Evolutionary conservation across 2,888 invertebrate species (phyloP).

Genomic region (Drosophila histrio): DNA sequence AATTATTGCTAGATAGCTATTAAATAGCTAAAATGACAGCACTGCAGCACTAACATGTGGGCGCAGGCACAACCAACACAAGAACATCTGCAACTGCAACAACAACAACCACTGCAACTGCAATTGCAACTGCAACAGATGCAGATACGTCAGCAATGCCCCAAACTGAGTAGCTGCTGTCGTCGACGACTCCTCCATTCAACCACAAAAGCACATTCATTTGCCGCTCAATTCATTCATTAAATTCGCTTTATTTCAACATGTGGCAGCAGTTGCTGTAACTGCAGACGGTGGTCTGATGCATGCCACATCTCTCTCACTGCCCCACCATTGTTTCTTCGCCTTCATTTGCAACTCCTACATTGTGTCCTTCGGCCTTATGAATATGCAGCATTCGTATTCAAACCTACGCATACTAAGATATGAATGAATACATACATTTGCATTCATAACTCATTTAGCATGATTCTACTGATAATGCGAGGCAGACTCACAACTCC

Average conservation of each 20-base stretch:
- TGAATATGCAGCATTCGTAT: slow-evolving; percentile 21
- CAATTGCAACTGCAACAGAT: slow-evolving; percentile 2
- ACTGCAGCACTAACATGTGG: slow-evolving; percentile 33
- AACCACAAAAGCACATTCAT: slow-evolving; percentile 21
- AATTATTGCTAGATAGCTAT: no score
- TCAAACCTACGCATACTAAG: neutral
- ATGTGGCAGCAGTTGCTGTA: slow-evolving; percentile 34
- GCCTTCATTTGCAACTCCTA: slow-evolving; percentile 13
- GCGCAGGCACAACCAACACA: slow-evolving; percentile 22
- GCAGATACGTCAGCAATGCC: slow-evolving; percentile 25
- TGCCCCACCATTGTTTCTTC: neutral
- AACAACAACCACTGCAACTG: neutral
- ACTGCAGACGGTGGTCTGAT: slow-evolving; percentile 4
- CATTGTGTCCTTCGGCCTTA: slow-evolving; percentile 19
- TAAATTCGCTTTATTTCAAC: slow-evolving; percentile 56
- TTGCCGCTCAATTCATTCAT: slow-evolving; percentile 44
- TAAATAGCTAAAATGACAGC: no score
- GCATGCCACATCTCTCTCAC: slow-evolving; percentile 7
- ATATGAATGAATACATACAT: slow-evolving; percentile 18
- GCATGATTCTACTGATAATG: slow-evolving; percentile 39
- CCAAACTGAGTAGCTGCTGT: slow-evolving; percentile 17
- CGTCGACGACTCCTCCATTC: slow-evolving; percentile 7
- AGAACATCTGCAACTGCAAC: neutral
- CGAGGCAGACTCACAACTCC: neutral
- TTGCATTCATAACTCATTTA: slow-evolving; percentile 55